phyloP scores from a whole-genome alignment of 2,113 vertebrate genomes.

The Mormyrus iriodes region DNA sequence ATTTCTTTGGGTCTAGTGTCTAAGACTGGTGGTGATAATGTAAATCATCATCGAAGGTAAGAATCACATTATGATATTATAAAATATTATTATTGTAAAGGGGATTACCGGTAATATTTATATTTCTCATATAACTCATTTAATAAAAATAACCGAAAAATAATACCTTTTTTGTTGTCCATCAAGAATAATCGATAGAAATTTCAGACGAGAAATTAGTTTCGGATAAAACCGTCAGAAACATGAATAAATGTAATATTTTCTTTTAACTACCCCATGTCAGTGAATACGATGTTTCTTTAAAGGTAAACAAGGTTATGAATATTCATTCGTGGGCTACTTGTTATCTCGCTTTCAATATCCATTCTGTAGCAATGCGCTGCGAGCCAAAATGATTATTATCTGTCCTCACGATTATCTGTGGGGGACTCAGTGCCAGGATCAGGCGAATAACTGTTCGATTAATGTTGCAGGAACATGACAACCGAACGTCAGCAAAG shows the following conservation, averaged over 20 bases:
- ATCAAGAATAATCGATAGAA: neutral
- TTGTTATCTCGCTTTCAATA: neutral
- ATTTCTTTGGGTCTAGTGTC: neutral
- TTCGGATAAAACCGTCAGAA: neutral
- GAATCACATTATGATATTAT: neutral
- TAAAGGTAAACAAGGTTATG: neutral
- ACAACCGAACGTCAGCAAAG: constrained; percentile 12
- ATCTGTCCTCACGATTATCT: neutral
- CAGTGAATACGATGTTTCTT: neutral
- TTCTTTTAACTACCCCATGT: neutral
- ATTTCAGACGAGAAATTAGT: neutral
- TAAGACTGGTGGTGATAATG: neutral
- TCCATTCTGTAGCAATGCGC: neutral
- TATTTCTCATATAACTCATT: neutral
- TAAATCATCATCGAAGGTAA: neutral
- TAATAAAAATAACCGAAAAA: neutral
- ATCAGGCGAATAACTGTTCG: neutral
- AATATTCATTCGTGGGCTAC: neutral
- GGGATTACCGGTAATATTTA: neutral
- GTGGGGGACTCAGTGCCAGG: neutral
- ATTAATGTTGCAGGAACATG: constrained; percentile 10
- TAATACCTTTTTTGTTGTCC: neutral
- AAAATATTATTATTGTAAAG: neutral
- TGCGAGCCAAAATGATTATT: neutral
- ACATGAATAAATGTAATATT: neutral